A percentile compares a stretch with the other conserved stretches of the same genome.
These are phyloP conservation scores for Caenorhabditis briggsae DNA, from an alignment of 1,140 invertebrate genomes.

Conservation along the genomic window DNA sequence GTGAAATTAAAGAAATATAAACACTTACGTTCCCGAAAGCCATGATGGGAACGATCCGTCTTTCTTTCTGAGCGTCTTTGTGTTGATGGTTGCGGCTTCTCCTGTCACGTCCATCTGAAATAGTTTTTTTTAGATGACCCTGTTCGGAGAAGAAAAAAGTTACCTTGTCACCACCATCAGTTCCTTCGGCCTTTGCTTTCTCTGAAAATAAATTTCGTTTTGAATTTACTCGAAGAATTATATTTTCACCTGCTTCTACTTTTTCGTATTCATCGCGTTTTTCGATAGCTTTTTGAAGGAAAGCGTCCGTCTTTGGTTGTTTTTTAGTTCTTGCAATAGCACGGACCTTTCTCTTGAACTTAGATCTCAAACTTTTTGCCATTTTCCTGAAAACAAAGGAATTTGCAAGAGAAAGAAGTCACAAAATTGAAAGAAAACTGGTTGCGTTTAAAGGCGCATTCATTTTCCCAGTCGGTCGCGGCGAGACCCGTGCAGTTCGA, in stretches of 20 bases:
- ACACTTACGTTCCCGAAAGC: slow-evolving; percentile 53
- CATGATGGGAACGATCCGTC: slow-evolving; percentile 60
- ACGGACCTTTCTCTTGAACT: slow-evolving; percentile 62
- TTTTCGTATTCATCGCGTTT: slow-evolving; percentile 52
- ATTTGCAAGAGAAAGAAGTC: neutral
- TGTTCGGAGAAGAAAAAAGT: neutral
- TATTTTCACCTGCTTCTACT: slow-evolving; percentile 37
- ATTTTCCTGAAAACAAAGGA: slow-evolving; percentile 56
- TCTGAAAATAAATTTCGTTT: neutral
- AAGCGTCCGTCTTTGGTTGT: slow-evolving; percentile 31
- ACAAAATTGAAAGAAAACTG: neutral
- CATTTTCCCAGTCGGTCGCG: neutral
- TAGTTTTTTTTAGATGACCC: neutral
- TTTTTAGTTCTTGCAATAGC: slow-evolving; percentile 62
- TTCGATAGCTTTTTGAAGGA: slow-evolving; percentile 48
- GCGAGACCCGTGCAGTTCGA: slow-evolving; percentile 49
- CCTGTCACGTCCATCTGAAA: slow-evolving; percentile 41
- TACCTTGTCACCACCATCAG: neutral
- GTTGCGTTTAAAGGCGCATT: slow-evolving; percentile 32
- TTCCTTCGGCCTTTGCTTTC: neutral
- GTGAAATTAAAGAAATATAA: neutral
- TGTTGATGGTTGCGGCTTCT: slow-evolving; percentile 58
- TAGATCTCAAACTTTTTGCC: slow-evolving; percentile 63
- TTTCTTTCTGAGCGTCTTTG: slow-evolving; percentile 59
- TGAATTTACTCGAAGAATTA: neutral